phyloP scores from a whole-genome alignment of 2,113 vertebrate genomes.

The Neolamprologus ventralis region DNA sequence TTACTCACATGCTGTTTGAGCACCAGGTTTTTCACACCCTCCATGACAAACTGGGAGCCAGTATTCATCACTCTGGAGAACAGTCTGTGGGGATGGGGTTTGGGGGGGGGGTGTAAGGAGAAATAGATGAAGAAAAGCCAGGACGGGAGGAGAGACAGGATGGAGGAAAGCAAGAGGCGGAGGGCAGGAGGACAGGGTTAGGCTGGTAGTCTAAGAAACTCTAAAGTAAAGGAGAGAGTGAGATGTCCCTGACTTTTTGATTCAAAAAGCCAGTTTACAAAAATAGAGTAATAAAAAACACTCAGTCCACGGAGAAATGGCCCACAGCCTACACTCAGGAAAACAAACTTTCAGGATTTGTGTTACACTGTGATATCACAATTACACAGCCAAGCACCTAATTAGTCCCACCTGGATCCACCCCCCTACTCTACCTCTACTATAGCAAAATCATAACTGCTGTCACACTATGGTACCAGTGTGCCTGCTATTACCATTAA shows the following conservation, averaged over 20 bases:
- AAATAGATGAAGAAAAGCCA: neutral
- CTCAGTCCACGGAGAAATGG: neutral
- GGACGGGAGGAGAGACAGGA: neutral
- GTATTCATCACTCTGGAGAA: slow-evolving; percentile 97
- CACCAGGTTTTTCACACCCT: slow-evolving; percentile 98
- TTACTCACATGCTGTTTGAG: slow-evolving; percentile 92
- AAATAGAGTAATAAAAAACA: neutral
- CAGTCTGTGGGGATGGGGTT: slow-evolving; percentile 65
- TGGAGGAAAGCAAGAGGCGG: neutral
- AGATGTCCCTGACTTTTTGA: neutral
- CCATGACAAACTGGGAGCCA: slow-evolving; percentile 98
- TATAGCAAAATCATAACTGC: neutral
- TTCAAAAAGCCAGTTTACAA: neutral
- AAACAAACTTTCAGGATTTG: neutral
- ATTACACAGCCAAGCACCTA: neutral
- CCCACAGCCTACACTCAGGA: neutral
- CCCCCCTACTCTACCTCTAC: neutral
- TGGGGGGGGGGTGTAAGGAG: neutral
- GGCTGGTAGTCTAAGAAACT: neutral
- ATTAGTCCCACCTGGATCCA: neutral
- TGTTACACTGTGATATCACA: neutral
- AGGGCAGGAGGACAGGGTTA: neutral
- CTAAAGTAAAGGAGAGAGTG: neutral
- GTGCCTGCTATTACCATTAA: neutral
- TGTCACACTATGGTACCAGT: neutral